Evolutionary conservation across 2,888 invertebrate species (phyloP).

Genomic region (Daptonema setosum): DNA sequence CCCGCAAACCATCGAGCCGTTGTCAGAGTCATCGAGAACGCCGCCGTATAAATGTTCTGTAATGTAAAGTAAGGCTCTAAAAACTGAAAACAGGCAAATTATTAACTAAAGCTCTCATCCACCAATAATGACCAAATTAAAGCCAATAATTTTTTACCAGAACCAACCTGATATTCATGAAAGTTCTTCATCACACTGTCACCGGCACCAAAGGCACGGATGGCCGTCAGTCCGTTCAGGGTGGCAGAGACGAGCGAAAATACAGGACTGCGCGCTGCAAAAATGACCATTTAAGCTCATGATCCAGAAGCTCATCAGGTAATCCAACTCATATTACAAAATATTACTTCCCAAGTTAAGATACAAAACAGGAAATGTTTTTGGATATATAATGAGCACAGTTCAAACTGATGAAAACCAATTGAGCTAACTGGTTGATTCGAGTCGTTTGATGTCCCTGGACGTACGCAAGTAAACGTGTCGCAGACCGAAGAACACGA

Average conservation of each 20-base stretch:
- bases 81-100: neutral
- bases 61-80: too few relatives aligned
- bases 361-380: neutral
- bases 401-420: too few relatives aligned
- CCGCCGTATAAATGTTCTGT: conserved; percentile 58
- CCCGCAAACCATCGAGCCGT: conserved; percentile 79
- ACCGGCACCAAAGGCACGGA: conserved; percentile 65
- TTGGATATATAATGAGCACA: neutral
- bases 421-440: conserved; percentile 31
- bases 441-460: conserved; percentile 45
- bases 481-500: conserved; percentile 52
- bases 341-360: neutral
- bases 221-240: conserved; percentile 67
- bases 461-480: conserved; percentile 56
- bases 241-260: conserved; percentile 74
- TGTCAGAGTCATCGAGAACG: conserved; percentile 71
- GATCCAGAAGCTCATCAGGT: neutral
- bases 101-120: neutral
- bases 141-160: too few relatives aligned
- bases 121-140: neutral
- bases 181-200: conserved; percentile 43
- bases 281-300: neutral
- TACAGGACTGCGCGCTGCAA: conserved; percentile 67
- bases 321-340: neutral
- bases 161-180: conserved; percentile 26